Percentiles rank a stretch among this genome's conserved stretches.
Conservation (phyloP, 2,113 vertebrate species). For the Acanthisitta chloris region DNA sequence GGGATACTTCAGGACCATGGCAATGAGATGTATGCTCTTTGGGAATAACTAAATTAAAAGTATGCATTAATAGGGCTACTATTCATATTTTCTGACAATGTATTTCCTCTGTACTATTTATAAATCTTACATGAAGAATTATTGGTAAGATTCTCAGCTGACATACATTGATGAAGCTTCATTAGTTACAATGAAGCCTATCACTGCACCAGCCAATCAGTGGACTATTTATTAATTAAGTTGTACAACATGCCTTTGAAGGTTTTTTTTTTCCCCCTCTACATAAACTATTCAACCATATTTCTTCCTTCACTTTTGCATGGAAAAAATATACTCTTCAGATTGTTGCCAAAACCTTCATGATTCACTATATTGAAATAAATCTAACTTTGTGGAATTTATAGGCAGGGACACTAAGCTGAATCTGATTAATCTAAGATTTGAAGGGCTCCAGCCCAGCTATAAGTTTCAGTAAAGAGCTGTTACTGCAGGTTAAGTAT, state of each 20-base stretch:
- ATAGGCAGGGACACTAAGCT: neutral
- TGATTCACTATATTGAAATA: neutral
- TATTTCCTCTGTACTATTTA: constrained; percentile 36
- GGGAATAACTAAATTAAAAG: constrained; percentile 44
- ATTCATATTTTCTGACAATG: constrained; percentile 27
- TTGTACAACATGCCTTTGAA: constrained; percentile 13
- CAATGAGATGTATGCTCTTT: neutral
- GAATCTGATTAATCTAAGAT: constrained; percentile 51
- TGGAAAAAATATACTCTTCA: neutral
- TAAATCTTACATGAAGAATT: constrained; percentile 32
- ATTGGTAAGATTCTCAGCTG: constrained; percentile 17
- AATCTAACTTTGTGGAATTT: constrained; percentile 42
- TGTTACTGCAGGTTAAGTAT: constrained; percentile 53
- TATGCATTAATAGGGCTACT: neutral
- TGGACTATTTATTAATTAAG: constrained; percentile 46
- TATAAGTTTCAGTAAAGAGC: constrained; percentile 45
- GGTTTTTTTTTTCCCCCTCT: neutral
- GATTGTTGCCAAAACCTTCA: constrained; percentile 10
- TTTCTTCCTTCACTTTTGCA: constrained; percentile 1
- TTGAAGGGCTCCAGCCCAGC: constrained; percentile 28
- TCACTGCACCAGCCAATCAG: constrained; percentile 16
- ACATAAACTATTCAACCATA: neutral
- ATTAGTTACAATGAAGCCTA: constrained; percentile 19
- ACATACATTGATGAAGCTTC: constrained; percentile 8
- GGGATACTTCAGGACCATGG: neutral